Evolutionary conservation across 1,140 invertebrate genomes (phyloP).

Genomic region (Coelopa frigida): DNA sequence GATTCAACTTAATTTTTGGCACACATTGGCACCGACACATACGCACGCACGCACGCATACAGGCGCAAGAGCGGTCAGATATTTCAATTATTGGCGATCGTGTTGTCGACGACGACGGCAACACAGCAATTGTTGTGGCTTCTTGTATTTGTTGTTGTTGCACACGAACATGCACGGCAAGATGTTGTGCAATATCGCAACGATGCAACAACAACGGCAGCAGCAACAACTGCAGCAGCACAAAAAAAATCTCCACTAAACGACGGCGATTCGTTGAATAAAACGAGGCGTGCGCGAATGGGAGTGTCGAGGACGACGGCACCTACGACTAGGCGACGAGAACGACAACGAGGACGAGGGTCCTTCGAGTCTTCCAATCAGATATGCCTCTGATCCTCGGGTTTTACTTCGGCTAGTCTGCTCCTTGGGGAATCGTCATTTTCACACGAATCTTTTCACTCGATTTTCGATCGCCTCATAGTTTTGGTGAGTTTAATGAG

Average conservation of each 20-base stretch:
- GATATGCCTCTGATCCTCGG: too few species aligned
- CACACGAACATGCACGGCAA: not conserved
- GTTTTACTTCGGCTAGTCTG: too few species aligned
- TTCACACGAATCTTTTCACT: too few species aligned
- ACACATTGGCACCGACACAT: not conserved
- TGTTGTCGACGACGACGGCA: not conserved
- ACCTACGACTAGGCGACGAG: too few species aligned
- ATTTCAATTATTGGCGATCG: not conserved
- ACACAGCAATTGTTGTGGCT: not conserved
- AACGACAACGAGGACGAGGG: too few species aligned
- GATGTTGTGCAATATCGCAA: not conserved
- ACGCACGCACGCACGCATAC: not conserved
- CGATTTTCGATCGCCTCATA: too few species aligned
- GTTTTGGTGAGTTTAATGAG: too few species aligned
- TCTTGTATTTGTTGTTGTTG: not conserved
- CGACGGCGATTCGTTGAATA: too few species aligned
- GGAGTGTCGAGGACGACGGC: too few species aligned
- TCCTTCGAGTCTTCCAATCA: too few species aligned
- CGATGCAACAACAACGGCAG: not conserved
- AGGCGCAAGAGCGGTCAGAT: not conserved
- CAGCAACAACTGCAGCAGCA: conserved; percentile 1
- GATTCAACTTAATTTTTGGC: not conserved
- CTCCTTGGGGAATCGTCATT: too few species aligned
- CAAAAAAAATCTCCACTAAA: not conserved
- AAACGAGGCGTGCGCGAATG: too few species aligned